Evolutionary conservation across 1,140 invertebrate species (phyloP), one percentile per base, ranked within the genome.

Genomic region (Drosophila kohkoa): DNA sequence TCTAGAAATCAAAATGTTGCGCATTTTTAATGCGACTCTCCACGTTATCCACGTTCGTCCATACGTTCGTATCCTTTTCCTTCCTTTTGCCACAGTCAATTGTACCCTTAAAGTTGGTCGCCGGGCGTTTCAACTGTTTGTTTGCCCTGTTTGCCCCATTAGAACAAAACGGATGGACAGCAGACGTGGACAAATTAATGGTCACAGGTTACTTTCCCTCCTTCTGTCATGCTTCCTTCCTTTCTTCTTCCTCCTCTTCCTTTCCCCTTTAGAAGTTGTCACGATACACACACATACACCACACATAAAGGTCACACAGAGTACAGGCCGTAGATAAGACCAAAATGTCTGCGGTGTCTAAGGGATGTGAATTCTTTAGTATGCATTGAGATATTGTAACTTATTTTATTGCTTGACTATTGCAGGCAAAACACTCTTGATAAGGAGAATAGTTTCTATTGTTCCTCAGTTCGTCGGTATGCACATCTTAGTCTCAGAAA

Each of bases 1-100:
- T 66, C 76, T 72, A 74, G 68, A 80, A 88, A 88, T 88, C 79
- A 88, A 87, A 87, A 87, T 87, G 76, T 88, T 82, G 72, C 78
- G 80, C 71, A 88, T 87, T 77, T 75, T 71, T 79, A 82, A 87
- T 87, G 79, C 43, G 51, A 7, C 57, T 68, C 28, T 41, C 35
- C 13, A 15, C 58, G 25, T 16, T 32, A 46, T 55, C 46, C 20
- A 16, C 13, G 2, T 28, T 8, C 63, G 35, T 10, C 3, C 35
- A 10, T 38, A 15, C 38, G 11, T 43, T 13, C 8, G 8, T 4
- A 5, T 43, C n/a, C 10, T 25, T 60, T 25, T 43, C n/a, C 10
- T 25, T 60, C 48, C 16, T 51, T 25, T 25, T 13, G 30, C 45
- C 60, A 32, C 32, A 7, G 30, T 30, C 45, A 51, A 25, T 52